Evolutionary conservation across 2,797 vertebrate genomes (phyloP), one percentile per base, ranked within the genome.

Genomic region (Semaprochilodus insignis): DNA sequence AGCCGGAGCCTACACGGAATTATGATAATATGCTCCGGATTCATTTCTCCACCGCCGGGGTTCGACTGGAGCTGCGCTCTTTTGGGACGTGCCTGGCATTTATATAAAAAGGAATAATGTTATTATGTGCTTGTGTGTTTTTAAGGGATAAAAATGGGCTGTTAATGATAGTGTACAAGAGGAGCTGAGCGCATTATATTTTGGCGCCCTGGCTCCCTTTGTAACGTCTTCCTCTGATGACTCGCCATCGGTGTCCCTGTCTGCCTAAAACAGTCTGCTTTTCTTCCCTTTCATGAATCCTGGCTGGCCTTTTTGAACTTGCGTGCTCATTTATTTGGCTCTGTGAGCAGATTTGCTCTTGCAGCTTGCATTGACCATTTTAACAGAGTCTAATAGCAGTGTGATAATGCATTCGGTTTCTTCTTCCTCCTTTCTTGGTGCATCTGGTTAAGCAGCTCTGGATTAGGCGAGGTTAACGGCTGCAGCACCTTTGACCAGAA

Each of bases 71-170:
- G 15, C 44, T 15, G 40, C 3, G 6, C n/a, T 51, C 27, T 14
- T 73, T 8, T 4, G 48, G 48, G 25, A 44, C 52, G 17, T 2
- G 62, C 36, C 66, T 40, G 75, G 54, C 81, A 25, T 74, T 57
- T 25, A 5, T 73, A 44, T 57, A 66, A 63, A 57, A 77, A 55
- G 16, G 34, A 27, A 40, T 34, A 34, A 81, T 57, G 17, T 81
- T 75, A 8, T 44, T 71, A 55, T 55, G 62, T 52, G 31, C 4
- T 36, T 34, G 6, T 77, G 27, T 77, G 5, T 67, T 74, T 80
- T 76, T 10, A 8, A 75, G 77, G 67, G 80, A 83, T 91, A 85
- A 88, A 83, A 73, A 83, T 65, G 75, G 75, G 67, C 72, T 48
- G 77, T 78, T 83, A 83, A 83, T 78, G 81, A 78, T 55, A 78